Conservation (phyloP, 2,113 vertebrate genomes). For the Crotophaga sulcirostris region DNA sequence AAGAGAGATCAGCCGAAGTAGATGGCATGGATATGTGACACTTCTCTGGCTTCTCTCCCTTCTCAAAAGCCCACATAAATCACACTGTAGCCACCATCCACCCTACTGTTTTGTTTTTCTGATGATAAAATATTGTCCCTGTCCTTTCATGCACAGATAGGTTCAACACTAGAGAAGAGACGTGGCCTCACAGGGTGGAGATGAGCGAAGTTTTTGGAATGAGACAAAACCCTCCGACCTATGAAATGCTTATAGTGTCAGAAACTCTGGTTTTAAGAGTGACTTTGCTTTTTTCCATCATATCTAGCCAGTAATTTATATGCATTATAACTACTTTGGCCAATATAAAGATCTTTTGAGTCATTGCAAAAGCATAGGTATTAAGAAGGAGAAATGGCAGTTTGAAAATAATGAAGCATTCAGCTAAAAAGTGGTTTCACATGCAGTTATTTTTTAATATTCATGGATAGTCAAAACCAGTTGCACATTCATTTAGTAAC, state of each 20-base stretch:
- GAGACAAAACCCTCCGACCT: background rate
- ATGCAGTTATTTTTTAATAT: background rate
- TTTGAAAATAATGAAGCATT: background rate
- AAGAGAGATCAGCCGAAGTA: background rate
- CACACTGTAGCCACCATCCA: background rate
- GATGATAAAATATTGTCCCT: background rate
- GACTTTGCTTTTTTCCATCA: background rate
- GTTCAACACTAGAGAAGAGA: background rate
- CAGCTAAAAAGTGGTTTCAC: background rate
- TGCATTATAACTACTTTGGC: background rate
- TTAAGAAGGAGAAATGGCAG: background rate
- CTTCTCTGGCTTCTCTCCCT: fast-evolving
- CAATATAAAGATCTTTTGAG: background rate
- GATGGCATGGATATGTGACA: fast-evolving
- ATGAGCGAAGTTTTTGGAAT: background rate
- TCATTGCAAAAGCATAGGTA: background rate
- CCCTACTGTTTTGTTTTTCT: background rate
- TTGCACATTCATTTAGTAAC: background rate
- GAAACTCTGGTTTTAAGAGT: background rate
- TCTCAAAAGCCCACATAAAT: background rate
- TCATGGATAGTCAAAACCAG: background rate
- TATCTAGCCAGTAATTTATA: background rate
- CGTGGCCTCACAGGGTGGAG: background rate
- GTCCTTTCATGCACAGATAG: background rate
- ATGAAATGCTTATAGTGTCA: background rate